phyloP scores from a whole-genome alignment of 2,113 vertebrate species.

The Hydrochoerus hydrochaeris region DNA sequence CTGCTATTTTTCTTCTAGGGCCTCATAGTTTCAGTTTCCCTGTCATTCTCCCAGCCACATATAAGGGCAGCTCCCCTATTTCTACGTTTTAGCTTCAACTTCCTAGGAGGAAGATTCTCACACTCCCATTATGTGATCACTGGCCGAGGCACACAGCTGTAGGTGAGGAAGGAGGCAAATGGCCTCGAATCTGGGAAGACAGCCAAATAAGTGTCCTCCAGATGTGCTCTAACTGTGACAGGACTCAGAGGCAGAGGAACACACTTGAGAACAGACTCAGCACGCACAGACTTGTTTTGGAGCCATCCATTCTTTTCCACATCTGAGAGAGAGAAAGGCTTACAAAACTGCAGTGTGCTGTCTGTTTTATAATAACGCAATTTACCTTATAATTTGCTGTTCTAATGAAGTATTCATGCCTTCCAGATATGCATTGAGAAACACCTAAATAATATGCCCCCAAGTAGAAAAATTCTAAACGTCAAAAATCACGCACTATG shows the following conservation, averaged over 20 bases:
- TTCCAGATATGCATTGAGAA: background rate
- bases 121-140: background rate
- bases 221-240: background rate
- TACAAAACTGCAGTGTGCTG: background rate
- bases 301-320: background rate
- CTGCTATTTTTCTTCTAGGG: background rate
- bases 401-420: background rate
- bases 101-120: background rate
- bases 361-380: background rate
- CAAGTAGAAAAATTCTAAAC: background rate
- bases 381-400: background rate
- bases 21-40: background rate
- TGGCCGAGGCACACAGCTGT: background rate
- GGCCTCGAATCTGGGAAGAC: background rate
- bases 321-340: background rate
- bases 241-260: background rate
- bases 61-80: too few relatives aligned
- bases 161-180: background rate
- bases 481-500: background rate
- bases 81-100: background rate
- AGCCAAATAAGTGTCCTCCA: background rate
- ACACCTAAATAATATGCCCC: background rate
- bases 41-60: background rate
- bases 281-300: background rate
- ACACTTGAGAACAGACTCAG: background rate